phyloP scores from a whole-genome alignment of 2,888 invertebrate genomes.

The Brachyptera putata region DNA sequence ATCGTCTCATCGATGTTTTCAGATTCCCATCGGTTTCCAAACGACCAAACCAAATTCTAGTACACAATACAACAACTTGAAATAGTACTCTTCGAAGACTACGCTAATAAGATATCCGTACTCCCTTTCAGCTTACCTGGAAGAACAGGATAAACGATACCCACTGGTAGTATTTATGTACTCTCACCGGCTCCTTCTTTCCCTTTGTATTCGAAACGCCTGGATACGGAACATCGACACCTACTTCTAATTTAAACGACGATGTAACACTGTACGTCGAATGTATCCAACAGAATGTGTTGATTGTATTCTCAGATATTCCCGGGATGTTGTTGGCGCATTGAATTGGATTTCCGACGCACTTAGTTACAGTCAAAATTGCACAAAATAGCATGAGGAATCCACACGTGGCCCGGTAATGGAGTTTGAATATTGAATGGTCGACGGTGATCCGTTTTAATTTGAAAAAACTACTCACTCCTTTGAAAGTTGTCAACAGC shows the following conservation, averaged over 20 bases:
- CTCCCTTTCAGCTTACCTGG: too few relatives aligned
- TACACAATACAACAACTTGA: too few relatives aligned
- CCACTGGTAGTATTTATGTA: conserved; percentile 57
- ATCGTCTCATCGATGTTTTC: too few relatives aligned
- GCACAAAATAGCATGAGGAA: conserved; percentile 77
- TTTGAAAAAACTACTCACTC: conserved; percentile 1
- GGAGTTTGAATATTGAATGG: conserved; percentile 74
- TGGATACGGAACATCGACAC: conserved; percentile 57
- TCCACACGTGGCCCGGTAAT: conserved; percentile 78
- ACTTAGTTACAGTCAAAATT: conserved; percentile 80
- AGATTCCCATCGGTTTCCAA: too few relatives aligned
- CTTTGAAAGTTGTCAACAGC: not conserved
- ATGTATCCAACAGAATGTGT: conserved; percentile 95
- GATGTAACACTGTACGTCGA: conserved; percentile 76
- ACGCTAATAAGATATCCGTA: too few relatives aligned
- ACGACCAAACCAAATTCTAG: too few relatives aligned
- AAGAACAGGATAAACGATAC: conserved; percentile 55
- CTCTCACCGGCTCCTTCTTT: conserved; percentile 43
- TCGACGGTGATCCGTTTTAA: conserved; percentile 51
- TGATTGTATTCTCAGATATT: conserved; percentile 76
- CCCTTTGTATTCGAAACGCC: conserved; percentile 46
- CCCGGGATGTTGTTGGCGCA: conserved; percentile 82
- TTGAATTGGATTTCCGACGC: conserved; percentile 85
- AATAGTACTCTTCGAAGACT: too few relatives aligned
- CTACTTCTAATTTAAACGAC: conserved; percentile 68